Conservation (phyloP, 2,888 invertebrate genomes). For the Agonopterix alstromeriana region DNA sequence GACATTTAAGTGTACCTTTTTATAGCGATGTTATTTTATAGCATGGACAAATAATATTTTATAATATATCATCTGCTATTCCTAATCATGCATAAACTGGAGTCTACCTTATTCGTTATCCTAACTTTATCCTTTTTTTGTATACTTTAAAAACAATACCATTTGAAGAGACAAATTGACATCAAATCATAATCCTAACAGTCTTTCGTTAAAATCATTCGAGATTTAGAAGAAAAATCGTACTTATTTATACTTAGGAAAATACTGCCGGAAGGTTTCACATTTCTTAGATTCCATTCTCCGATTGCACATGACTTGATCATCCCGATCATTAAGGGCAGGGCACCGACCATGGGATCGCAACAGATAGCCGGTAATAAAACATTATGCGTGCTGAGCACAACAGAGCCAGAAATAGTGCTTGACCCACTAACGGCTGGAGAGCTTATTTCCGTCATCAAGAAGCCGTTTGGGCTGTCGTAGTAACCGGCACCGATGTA, state of each 20-base stretch:
- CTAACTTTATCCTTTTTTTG: too few relatives aligned
- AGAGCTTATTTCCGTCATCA: conserved; percentile 73
- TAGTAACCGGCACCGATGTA: conserved; percentile 35
- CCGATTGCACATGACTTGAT: conserved; percentile 11
- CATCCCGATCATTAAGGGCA: conserved; percentile 38
- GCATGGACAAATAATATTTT: conserved; percentile 2
- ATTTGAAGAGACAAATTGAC: too few relatives aligned
- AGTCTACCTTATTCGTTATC: too few relatives aligned
- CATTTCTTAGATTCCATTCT: background rate
- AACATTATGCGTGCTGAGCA: conserved; percentile 55
- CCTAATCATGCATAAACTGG: too few relatives aligned
- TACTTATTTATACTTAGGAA: too few relatives aligned
- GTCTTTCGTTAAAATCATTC: too few relatives aligned
- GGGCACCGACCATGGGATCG: conserved; percentile 17
- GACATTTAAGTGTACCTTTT: conserved; percentile 20
- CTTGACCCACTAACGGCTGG: conserved; percentile 73
- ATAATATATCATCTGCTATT: too few relatives aligned
- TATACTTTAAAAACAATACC: too few relatives aligned
- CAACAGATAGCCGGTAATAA: conserved; percentile 28
- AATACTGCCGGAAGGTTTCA: too few relatives aligned
- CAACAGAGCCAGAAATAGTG: conserved; percentile 68
- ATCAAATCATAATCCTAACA: too few relatives aligned
- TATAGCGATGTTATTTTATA: background rate
- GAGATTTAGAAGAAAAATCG: too few relatives aligned
- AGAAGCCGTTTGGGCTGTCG: conserved; percentile 39